phyloP scores from a whole-genome alignment of 1,140 invertebrate genomes.

The Megalopta genalis region DNA sequence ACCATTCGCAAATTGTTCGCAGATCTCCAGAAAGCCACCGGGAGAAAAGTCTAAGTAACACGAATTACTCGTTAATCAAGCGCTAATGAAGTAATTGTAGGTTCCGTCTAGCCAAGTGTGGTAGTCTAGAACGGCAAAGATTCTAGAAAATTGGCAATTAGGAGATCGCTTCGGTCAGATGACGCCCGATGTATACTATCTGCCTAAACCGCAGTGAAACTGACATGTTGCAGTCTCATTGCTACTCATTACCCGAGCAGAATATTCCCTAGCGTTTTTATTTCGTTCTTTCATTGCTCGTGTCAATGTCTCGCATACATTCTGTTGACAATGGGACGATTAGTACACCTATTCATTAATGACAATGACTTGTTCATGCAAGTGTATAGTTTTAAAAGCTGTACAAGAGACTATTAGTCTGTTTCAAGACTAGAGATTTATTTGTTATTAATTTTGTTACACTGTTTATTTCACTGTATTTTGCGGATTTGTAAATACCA shows the following conservation, averaged over 20 bases:
- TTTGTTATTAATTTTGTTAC: no score
- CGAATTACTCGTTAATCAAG: slow-evolving; percentile 43
- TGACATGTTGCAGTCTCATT: not conserved
- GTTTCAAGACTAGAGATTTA: no score
- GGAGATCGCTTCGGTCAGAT: slow-evolving; percentile 7
- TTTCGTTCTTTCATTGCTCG: no score
- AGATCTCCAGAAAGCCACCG: slow-evolving; percentile 6
- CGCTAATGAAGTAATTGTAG: slow-evolving; percentile 47
- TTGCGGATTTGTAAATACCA: no score
- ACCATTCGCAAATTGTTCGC: not conserved
- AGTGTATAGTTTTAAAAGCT: no score
- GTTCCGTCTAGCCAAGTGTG: slow-evolving; percentile 34
- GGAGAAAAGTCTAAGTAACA: slow-evolving; percentile 26
- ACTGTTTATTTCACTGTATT: no score
- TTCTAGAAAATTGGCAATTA: slow-evolving; percentile 49
- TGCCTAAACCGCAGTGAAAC: not conserved
- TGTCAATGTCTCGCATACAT: no score
- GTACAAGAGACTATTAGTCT: no score
- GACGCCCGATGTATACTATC: not conserved
- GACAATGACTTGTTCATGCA: no score
- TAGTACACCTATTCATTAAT: no score
- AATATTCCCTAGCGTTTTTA: no score
- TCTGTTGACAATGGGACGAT: no score
- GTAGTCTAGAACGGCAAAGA: slow-evolving; percentile 29
- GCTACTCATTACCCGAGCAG: not conserved